These are phyloP conservation scores for Strigops habroptila DNA, from an alignment of 2,113 vertebrate genomes.

Conservation along the genomic window DNA sequence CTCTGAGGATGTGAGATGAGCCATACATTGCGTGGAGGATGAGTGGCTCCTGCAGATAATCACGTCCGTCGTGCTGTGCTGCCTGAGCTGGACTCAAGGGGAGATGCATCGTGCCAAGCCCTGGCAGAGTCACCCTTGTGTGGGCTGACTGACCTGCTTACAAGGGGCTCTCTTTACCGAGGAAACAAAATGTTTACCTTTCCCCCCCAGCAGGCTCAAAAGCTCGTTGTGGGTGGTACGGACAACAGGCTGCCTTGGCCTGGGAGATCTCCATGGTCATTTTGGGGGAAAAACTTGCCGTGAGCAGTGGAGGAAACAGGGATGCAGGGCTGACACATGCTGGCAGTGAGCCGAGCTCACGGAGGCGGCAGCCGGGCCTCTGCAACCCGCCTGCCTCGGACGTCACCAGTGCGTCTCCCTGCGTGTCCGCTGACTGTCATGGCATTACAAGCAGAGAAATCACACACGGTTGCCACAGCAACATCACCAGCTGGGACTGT, in stretches of 20 bases:
- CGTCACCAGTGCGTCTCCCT: constrained; percentile 49
- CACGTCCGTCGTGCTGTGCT: not conserved
- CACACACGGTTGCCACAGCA: constrained; percentile 62
- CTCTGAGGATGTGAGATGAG: not conserved
- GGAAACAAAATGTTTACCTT: not conserved
- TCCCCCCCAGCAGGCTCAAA: not conserved
- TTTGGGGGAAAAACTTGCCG: rapidly evolving
- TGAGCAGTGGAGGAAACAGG: not conserved
- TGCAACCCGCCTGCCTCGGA: not conserved
- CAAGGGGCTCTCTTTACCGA: not conserved
- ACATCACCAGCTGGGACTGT: constrained; percentile 46
- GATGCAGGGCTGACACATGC: not conserved
- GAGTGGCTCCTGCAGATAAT: not conserved
- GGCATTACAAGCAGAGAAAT: constrained; percentile 19
- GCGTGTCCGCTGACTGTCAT: not conserved
- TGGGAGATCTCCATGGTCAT: not conserved
- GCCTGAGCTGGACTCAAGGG: not conserved
- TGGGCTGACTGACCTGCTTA: not conserved
- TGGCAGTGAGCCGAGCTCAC: not conserved
- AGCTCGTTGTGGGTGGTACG: not conserved
- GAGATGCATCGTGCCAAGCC: not conserved
- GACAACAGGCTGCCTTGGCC: not conserved
- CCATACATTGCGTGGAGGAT: not conserved
- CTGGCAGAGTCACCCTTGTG: not conserved
- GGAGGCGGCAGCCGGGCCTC: not conserved